Percentiles rank a stretch among this genome's conserved stretches.
Conservation (phyloP, 92 coral and sea anemone genomes). For the Galaxea fascicularis region DNA sequence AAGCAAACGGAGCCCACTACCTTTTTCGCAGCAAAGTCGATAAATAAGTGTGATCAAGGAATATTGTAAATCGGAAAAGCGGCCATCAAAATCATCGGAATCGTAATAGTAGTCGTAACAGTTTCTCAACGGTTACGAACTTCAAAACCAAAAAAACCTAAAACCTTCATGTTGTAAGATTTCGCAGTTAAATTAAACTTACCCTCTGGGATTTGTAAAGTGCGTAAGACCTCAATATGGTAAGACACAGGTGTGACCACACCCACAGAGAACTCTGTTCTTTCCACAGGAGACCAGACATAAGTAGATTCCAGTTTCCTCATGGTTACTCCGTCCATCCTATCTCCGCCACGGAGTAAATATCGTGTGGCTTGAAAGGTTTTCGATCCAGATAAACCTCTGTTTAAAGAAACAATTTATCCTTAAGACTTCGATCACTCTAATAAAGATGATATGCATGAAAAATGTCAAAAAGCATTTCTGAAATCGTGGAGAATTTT, state of each 20-base stretch:
- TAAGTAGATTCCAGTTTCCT: conserved; percentile 31
- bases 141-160: too few relatives aligned
- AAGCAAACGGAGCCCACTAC: too few relatives aligned
- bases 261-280: conserved; percentile 58
- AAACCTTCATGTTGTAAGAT: neutral
- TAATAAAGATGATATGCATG: too few relatives aligned
- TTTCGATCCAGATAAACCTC: conserved; percentile 46
- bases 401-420: conserved; percentile 1
- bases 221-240: neutral
- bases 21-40: too few relatives aligned
- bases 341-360: conserved; percentile 48
- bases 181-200: neutral
- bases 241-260: conserved; percentile 51
- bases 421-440: neutral
- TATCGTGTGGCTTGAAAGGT: conserved; percentile 58
- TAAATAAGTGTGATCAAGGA: too few relatives aligned
- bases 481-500: too few relatives aligned
- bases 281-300: conserved; percentile 52
- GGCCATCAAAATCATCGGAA: too few relatives aligned
- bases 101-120: too few relatives aligned
- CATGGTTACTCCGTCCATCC: conserved; percentile 44
- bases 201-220: conserved; percentile 21
- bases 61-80: too few relatives aligned
- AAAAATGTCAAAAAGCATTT: too few relatives aligned
- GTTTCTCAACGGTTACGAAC: too few relatives aligned